Percentiles rank a stretch among this genome's conserved stretches.
Conservation (phyloP, 2,888 invertebrate species). For the Altica lythri region DNA sequence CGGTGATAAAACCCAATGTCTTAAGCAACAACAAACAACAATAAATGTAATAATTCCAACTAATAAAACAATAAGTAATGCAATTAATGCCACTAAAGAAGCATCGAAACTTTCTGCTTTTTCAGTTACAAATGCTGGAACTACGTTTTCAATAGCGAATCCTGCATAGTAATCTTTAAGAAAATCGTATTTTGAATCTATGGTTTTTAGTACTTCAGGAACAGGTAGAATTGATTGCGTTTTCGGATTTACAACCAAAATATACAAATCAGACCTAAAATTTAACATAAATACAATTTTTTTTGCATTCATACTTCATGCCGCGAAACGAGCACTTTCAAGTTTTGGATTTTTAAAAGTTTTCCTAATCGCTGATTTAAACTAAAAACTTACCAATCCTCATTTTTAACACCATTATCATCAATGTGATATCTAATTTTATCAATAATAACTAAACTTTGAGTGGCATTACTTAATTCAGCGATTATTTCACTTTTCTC, state of each 20-base stretch:
- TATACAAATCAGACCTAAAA: slow-evolving; percentile 81
- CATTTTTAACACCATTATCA: slow-evolving; percentile 65
- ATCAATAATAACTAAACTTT: slow-evolving; percentile 78
- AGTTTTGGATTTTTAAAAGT: not conserved
- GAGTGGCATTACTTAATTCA: slow-evolving; percentile 76
- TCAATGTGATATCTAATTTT: slow-evolving; percentile 76
- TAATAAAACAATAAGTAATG: slow-evolving; percentile 80
- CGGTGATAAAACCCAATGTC: slow-evolving; percentile 84
- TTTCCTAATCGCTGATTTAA: not conserved
- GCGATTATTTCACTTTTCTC: slow-evolving; percentile 73
- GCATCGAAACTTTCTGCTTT: slow-evolving; percentile 82
- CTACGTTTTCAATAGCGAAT: slow-evolving; percentile 75
- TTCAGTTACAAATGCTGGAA: slow-evolving; percentile 69
- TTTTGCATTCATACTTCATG: no score
- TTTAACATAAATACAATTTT: slow-evolving; percentile 4
- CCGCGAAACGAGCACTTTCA: no score
- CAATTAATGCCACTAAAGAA: slow-evolving; percentile 83
- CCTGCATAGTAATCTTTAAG: slow-evolving; percentile 78
- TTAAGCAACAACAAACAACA: slow-evolving; percentile 85
- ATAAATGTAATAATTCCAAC: slow-evolving; percentile 86
- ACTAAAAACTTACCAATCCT: slow-evolving; percentile 65
- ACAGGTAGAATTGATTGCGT: slow-evolving; percentile 78
- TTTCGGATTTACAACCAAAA: slow-evolving; percentile 77
- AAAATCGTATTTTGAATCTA: slow-evolving; percentile 85
- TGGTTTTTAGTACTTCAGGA: slow-evolving; percentile 76